Conservation (phyloP, 2,888 invertebrate species). For the Azorinus chamasolen region DNA sequence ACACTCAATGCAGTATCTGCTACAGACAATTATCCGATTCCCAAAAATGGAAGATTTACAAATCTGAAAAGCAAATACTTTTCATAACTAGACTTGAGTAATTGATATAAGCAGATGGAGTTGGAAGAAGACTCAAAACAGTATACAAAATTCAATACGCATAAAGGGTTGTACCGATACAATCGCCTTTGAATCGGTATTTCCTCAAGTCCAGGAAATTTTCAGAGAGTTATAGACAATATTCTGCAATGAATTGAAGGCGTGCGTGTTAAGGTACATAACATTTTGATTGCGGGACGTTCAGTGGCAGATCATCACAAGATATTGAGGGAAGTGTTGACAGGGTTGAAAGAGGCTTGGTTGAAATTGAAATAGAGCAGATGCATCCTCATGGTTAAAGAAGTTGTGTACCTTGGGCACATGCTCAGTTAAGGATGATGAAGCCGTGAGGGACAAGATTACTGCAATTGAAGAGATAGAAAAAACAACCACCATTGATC, state of each 20-base stretch:
- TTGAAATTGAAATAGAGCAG: conserved; percentile 18
- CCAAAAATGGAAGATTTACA: conserved; percentile 9
- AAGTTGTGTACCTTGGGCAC: too few species aligned
- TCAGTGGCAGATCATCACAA: conserved; percentile 1
- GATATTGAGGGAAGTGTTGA: not conserved
- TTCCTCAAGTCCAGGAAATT: conserved; percentile 16
- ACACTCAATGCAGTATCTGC: not conserved
- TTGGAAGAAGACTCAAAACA: conserved; percentile 12
- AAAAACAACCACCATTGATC: too few species aligned
- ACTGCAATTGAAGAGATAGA: too few species aligned
- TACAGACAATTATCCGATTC: conserved; percentile 9
- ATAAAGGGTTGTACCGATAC: conserved; percentile 14
- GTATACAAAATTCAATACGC: conserved; percentile 3
- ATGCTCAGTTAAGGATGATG: too few species aligned
- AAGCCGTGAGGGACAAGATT: too few species aligned
- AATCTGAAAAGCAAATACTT: conserved; percentile 10
- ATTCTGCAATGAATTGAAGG: conserved; percentile 12
- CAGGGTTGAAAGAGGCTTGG: conserved; percentile 5
- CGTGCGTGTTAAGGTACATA: not conserved
- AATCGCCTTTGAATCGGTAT: conserved; percentile 14
- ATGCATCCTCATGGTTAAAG: not conserved
- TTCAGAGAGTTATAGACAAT: conserved; percentile 18
- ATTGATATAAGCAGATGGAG: conserved; percentile 19
- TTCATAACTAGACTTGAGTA: conserved; percentile 16
- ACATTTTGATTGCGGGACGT: conserved; percentile 1